Percentiles rank a stretch among this genome's conserved stretches.
Evolutionary conservation across 2,113 vertebrate species (phyloP).

Genomic region (Rhinolophus ferrumequinum): DNA sequence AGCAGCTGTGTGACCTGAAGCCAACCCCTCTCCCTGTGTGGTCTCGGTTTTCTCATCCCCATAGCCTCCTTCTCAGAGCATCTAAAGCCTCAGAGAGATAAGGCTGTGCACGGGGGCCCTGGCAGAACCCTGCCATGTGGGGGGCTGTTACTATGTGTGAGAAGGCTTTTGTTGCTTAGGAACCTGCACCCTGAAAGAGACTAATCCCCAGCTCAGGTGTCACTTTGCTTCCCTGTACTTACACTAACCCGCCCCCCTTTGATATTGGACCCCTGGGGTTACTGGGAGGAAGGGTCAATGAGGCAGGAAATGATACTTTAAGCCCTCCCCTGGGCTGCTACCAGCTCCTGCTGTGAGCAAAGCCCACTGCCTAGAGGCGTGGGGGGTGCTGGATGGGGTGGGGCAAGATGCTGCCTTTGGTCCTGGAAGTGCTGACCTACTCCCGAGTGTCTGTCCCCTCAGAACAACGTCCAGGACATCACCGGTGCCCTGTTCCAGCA

Average conservation of each 20-base stretch:
- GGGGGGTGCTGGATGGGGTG: not conserved
- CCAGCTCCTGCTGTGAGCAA: not conserved
- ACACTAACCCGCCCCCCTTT: not conserved
- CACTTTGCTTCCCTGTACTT: conserved; percentile 25
- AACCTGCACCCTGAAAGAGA: not conserved
- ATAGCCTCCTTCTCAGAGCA: not conserved
- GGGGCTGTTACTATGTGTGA: not conserved
- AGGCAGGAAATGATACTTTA: not conserved
- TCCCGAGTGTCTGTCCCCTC: conserved; percentile 25
- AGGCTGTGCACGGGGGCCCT: not conserved
- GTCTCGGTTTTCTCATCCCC: not conserved
- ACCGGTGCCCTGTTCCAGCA: conserved; percentile 92
- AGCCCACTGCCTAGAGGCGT: not conserved
- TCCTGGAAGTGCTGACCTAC: not conserved
- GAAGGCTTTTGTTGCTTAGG: conserved; percentile 12
- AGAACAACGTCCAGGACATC: conserved; percentile 94
- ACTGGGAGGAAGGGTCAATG: not conserved
- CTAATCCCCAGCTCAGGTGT: conserved; percentile 38
- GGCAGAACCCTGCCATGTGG: not conserved
- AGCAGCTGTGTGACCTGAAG: not conserved
- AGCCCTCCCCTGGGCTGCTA: not conserved
- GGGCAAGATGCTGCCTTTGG: not conserved
- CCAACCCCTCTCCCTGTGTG: not conserved
- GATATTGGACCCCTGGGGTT: conserved; percentile 7
- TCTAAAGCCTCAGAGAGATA: not conserved